Base-by-base conservation (phyloP, 1,140 invertebrate species). In the Drosophila eugracilis region DNA sequence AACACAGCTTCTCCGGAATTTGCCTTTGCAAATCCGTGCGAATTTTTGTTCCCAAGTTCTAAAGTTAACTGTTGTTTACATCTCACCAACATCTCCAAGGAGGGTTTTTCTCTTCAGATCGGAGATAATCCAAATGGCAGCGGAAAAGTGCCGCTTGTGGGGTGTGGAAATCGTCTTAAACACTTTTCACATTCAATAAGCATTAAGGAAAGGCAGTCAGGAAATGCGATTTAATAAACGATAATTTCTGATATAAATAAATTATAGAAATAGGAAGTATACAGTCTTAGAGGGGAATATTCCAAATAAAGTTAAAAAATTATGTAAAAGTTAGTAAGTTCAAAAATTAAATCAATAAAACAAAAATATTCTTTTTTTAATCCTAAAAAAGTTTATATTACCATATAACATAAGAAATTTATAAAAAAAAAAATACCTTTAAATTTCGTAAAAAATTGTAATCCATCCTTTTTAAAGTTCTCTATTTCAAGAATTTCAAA, bases 201-300 rank as follows among this genome's bases (percentile, higher is more conserved):
- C 26, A 76, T 69, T 85, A 44, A 14, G 30, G 10, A 6, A n/a
- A n/a, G 15, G 37, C 12, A 47, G 24, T 34, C 24, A 28, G 49
- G 28, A 69, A 69, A 74, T 60, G 57, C 63, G 83, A 77, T 81
- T 85, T 81, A 81, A 78, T 71, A 70, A 63, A 45, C 63, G 81
- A 86, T 86, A 75, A 88, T 88, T 88, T 81, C 69, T 63, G 50
- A 77, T 86, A 81, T 86, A 36, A 85, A 80, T 80, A 80, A 80
- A 63, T 65, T 57, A 78, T 24, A 4, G 17, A 37, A 50, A 45
- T 53, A 12, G 30, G 10, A 12, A 4, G 37, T n/a, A 36, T 36
- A 36, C n/a, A n/a, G n/a, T n/a, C n/a, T n/a, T n/a, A 14, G 34
- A 5, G 34, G n/a, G n/a, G 12, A 36, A 36, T 2, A 5, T 15